These are phyloP conservation scores for Paguma larvata DNA, from an alignment of 2,797 vertebrate genomes.

Conservation along the genomic window DNA sequence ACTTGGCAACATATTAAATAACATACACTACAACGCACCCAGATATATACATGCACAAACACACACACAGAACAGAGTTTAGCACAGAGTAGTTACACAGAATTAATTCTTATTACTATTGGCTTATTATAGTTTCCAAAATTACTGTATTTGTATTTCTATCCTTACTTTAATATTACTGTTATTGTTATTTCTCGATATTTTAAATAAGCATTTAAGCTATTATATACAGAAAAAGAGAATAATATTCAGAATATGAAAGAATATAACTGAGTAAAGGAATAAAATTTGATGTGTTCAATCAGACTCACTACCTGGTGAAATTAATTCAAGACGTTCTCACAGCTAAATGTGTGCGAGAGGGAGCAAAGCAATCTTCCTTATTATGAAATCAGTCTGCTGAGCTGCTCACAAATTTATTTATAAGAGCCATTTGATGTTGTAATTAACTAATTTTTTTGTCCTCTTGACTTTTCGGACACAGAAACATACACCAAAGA, in stretches of 20 bases:
- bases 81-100: background rate
- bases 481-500: background rate
- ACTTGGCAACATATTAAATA: background rate
- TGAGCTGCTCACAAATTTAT: background rate
- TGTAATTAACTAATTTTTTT: background rate
- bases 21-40: background rate
- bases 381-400: background rate
- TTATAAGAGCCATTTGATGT: background rate
- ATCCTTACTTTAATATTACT: background rate
- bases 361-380: background rate
- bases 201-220: background rate
- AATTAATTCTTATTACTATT: background rate
- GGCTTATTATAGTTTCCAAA: background rate
- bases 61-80: background rate
- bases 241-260: background rate
- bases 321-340: background rate
- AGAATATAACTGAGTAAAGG: background rate
- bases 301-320: background rate
- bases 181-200: background rate
- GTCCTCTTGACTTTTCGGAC: background rate
- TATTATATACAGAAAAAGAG: background rate
- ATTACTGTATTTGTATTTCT: background rate
- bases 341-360: background rate
- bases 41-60: background rate
- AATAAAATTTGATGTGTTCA: too few relatives aligned